These are phyloP conservation scores for Crenuchus spilurus DNA, from an alignment of 2,797 vertebrate species.

Conservation along the genomic window DNA sequence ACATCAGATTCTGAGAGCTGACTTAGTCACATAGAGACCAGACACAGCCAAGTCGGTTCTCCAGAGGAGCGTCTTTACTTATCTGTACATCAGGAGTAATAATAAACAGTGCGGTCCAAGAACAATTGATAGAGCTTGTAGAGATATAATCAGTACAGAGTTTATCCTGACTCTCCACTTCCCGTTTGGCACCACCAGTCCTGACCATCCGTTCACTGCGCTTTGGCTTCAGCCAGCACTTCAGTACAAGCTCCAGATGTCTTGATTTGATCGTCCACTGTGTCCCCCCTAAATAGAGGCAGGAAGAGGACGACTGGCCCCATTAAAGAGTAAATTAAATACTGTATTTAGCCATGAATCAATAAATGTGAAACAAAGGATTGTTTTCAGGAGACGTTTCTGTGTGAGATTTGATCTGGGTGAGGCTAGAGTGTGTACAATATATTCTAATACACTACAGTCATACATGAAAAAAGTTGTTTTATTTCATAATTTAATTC, in stretches of 20 bases:
- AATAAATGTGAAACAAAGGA: background rate
- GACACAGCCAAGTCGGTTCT: slow-evolving; percentile 12
- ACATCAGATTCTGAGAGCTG: background rate
- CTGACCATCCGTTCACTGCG: slow-evolving; percentile 16
- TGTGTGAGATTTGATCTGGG: slow-evolving; percentile 3
- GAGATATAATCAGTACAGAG: slow-evolving; percentile 11
- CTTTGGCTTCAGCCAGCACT: slow-evolving; percentile 6
- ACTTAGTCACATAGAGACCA: background rate
- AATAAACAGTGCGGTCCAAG: slow-evolving; percentile 43
- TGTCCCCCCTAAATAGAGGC: background rate
- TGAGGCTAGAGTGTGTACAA: too few relatives aligned
- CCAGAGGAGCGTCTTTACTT: slow-evolving; percentile 35
- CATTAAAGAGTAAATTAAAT: background rate
- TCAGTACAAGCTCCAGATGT: slow-evolving; percentile 12
- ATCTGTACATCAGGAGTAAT: slow-evolving; percentile 33
- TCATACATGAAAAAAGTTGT: too few relatives aligned
- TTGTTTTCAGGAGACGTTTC: background rate
- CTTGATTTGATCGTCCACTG: background rate
- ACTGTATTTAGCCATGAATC: background rate
- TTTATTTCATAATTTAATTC: too few relatives aligned
- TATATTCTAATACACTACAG: too few relatives aligned
- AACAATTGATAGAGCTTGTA: slow-evolving; percentile 37
- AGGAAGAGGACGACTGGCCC: background rate
- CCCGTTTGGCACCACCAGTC: slow-evolving; percentile 28
- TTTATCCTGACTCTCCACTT: slow-evolving; percentile 36